A percentile compares a stretch with the other conserved stretches of the same genome.
Evolutionary conservation across 2,888 invertebrate genomes (phyloP).

Genomic region (Yponomeuta plumbellus): DNA sequence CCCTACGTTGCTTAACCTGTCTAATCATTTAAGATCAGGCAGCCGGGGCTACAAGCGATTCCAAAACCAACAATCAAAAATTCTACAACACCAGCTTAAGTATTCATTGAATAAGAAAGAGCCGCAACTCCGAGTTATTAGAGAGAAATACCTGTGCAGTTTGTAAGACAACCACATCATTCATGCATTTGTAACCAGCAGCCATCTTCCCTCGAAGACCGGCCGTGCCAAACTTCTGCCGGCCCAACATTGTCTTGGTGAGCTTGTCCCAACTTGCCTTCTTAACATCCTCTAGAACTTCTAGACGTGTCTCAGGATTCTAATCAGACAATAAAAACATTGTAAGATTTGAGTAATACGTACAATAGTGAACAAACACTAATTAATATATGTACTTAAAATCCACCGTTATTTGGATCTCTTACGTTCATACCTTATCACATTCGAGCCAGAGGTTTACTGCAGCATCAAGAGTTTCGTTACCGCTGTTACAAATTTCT

Average conservation of each 20-base stretch:
- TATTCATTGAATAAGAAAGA: too few relatives aligned
- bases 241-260: conserved; percentile 77
- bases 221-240: conserved; percentile 94
- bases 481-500: conserved; percentile 59
- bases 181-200: conserved; percentile 95
- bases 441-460: conserved; percentile 84
- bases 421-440: conserved; percentile 78
- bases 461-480: conserved; percentile 77
- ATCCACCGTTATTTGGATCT: neutral
- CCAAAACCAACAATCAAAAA: too few relatives aligned
- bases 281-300: conserved; percentile 78
- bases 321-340: conserved; percentile 32
- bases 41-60: too few relatives aligned
- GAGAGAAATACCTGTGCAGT: conserved; percentile 81
- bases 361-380: neutral
- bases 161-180: conserved; percentile 97
- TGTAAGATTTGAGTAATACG: neutral
- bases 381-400: too few relatives aligned
- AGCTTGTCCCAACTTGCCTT: conserved; percentile 77
- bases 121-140: too few relatives aligned
- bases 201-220: conserved; percentile 95
- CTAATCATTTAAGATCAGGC: too few relatives aligned
- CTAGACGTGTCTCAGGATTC: conserved; percentile 79
- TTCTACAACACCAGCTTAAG: too few relatives aligned
- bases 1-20: too few relatives aligned